Evolutionary conservation across 2,113 vertebrate genomes (phyloP).

Genomic region (Butorides virescens): DNA sequence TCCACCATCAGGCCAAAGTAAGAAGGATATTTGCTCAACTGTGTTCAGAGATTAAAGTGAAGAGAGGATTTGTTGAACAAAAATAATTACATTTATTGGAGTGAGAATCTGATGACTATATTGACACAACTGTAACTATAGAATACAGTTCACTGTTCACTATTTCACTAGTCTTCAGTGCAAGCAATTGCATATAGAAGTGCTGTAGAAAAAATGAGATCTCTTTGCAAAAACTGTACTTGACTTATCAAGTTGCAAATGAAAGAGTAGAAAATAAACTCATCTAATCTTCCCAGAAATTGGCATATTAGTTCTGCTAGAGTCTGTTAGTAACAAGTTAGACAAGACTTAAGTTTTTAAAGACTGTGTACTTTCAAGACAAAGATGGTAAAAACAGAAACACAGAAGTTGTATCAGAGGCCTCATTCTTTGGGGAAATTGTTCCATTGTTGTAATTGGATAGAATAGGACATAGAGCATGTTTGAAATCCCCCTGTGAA

Average conservation of each 20-base stretch:
- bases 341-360: not conserved
- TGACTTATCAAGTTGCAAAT: not conserved
- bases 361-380: not conserved
- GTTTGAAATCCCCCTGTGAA: not conserved
- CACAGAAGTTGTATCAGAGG: not conserved
- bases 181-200: not conserved
- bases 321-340: not conserved
- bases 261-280: not conserved
- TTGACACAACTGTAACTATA: not conserved
- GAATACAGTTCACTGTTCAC: not conserved
- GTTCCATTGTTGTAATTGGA: not conserved
- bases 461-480: not conserved
- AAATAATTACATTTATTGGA: not conserved
- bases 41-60: not conserved
- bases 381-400: not conserved
- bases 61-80: not conserved
- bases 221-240: not conserved
- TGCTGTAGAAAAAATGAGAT: not conserved
- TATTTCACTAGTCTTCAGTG: not conserved
- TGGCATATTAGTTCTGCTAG: not conserved
- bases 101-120: not conserved
- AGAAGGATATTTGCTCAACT: not conserved
- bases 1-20: not conserved
- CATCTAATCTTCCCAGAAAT: not conserved
- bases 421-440: not conserved